These are phyloP conservation scores for Corvus moneduloides DNA, from an alignment of 2,113 vertebrate genomes.

Conservation along the genomic window DNA sequence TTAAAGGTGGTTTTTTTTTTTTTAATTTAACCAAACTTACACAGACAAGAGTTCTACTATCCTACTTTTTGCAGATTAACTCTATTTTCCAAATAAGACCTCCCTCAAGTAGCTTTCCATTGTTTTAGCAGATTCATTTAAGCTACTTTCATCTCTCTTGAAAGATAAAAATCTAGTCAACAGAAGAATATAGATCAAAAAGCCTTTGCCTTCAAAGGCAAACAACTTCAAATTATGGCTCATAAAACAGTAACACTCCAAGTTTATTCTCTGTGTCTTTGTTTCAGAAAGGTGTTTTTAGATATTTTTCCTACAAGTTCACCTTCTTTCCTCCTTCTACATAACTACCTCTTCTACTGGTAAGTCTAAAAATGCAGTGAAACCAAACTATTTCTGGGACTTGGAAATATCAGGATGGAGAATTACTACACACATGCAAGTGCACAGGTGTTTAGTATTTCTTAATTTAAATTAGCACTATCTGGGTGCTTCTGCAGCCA, in stretches of 20 bases:
- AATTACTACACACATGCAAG: background rate
- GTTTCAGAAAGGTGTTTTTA: background rate
- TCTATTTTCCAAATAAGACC: background rate
- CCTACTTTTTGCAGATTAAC: background rate
- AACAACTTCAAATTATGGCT: background rate
- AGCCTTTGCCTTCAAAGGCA: background rate
- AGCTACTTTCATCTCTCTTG: background rate
- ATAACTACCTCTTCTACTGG: background rate
- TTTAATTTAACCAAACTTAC: background rate
- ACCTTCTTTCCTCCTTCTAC: background rate
- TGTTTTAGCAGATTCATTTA: background rate
- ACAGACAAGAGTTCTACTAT: background rate
- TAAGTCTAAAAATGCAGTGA: background rate
- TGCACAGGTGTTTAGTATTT: background rate
- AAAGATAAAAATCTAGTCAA: constrained; percentile 15
- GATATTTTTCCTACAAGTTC: background rate
- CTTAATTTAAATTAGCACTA: background rate
- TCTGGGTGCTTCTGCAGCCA: background rate
- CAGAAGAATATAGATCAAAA: constrained; percentile 13
- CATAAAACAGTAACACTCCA: background rate
- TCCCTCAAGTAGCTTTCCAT: background rate
- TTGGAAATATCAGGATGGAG: background rate
- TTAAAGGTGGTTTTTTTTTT: background rate
- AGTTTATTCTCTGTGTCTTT: background rate
- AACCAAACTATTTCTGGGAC: background rate